These are phyloP conservation scores for Ailuropoda melanoleuca DNA, from an alignment of 2,113 vertebrate genomes.

Conservation along the genomic window DNA sequence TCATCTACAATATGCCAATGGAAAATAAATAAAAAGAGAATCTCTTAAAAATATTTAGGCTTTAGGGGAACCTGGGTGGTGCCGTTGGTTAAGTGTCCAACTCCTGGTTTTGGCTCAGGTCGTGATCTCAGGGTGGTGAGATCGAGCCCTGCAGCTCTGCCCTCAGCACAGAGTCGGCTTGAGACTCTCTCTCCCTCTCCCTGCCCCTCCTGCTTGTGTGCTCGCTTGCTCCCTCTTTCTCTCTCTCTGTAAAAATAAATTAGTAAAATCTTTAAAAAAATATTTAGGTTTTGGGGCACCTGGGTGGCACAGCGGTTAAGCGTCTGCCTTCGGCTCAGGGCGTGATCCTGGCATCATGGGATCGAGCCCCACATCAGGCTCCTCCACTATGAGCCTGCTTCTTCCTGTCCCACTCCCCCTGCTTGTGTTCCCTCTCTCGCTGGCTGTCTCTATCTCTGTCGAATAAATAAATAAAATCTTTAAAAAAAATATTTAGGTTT, in stretches of 20 bases:
- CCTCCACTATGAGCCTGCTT: too few species aligned
- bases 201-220: neutral
- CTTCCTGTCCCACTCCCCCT: too few species aligned
- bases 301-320: too few species aligned
- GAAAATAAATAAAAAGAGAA: neutral
- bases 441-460: too few species aligned
- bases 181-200: neutral
- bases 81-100: neutral
- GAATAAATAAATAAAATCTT: neutral
- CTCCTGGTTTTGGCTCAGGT: neutral
- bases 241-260: neutral
- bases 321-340: too few species aligned
- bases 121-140: neutral
- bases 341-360: too few species aligned
- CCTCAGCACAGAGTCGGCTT: neutral
- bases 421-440: too few species aligned
- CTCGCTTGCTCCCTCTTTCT: neutral
- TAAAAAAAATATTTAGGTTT: neutral
- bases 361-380: too few species aligned
- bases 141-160: neutral
- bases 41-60: neutral
- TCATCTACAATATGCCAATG: neutral
- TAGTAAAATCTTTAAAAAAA: neutral
- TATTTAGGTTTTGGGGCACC: neutral
- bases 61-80: neutral